Conservation (phyloP, 2,113 vertebrate genomes). For the Ptilonorhynchus violaceus region DNA sequence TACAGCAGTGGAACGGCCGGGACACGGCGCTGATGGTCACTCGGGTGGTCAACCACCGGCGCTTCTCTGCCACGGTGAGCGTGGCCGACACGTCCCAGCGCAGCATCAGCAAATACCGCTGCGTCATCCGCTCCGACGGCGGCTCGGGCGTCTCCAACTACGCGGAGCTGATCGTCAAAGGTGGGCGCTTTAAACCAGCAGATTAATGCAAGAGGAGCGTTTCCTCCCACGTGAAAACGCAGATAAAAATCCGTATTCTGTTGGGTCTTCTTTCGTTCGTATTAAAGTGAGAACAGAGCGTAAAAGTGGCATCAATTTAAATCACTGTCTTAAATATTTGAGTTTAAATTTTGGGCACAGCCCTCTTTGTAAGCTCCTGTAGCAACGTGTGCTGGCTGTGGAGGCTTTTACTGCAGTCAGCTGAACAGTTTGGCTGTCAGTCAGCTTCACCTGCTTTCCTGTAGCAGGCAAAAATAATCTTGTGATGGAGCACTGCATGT, state of each 20-base stretch:
- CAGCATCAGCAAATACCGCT: slow-evolving; percentile 92
- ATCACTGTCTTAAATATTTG: not conserved
- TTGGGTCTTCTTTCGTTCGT: not conserved
- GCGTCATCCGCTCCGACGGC: slow-evolving; percentile 91
- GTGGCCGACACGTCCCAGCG: slow-evolving; percentile 91
- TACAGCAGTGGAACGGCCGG: slow-evolving; percentile 94
- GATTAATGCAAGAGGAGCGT: accelerated
- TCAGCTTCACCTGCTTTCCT: not conserved
- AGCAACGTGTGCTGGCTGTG: not conserved
- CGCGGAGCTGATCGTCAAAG: slow-evolving; percentile 95
- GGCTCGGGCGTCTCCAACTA: slow-evolving; percentile 97
- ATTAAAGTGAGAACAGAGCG: not conserved
- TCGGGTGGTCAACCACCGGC: slow-evolving; percentile 91
- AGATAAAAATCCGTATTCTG: accelerated
- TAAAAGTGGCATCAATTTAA: not conserved
- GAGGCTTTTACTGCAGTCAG: not conserved
- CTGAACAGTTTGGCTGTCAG: not conserved
- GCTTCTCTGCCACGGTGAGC: slow-evolving; percentile 91
- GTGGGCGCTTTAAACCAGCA: slow-evolving; percentile 61
- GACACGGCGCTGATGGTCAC: slow-evolving; percentile 95
- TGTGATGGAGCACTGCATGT: not conserved
- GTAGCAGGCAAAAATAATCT: not conserved
- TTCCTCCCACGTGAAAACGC: not conserved
- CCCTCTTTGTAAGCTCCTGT: not conserved
- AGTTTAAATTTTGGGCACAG: not conserved